Evolutionary conservation across 2,888 invertebrate genomes (phyloP), one percentile per base, ranked within the genome.

Genomic region (Torymus auratus): DNA sequence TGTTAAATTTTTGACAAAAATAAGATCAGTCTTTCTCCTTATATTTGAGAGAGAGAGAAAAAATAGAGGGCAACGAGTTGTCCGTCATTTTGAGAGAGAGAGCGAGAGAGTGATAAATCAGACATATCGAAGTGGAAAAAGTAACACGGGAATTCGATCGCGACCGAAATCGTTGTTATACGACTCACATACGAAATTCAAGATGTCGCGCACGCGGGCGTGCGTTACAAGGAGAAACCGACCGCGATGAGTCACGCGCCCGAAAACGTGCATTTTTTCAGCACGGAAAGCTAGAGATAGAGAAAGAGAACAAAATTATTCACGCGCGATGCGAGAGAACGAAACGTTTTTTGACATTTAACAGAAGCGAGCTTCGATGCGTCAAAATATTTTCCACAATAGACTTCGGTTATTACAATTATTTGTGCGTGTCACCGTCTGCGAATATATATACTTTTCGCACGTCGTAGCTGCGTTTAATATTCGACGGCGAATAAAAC

Each of bases 321-420:
- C 11, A 60, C 60, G 15, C 60, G 60, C 17, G n/a, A 60, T 17
- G 65, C 65, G 17, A 64, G 65, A 23, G 7, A 67, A 71, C 17
- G 61, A 61, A 41, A 7, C 41, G 41, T 41, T 41, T 41, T 41
- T 7, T 10, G 41, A 28, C 28, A 7, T 0, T 7, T 41, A 41
- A 41, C 7, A 41, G 7, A 41, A 41, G 41, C 41, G 7, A 41
- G 7, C 41, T 41, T 1, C 41, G 41, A 41, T 7, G 7, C 41
- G 41, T 41, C 41, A 41, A 41, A 41, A 41, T 41, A 41, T 41
- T 1, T 41, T 7, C 41, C 5, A 41, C 41, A 41, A 58, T 2
- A 68, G 68, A 68, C 62, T 69, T 76, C 78, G 61, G 74, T 80
- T 80, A 80, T 80, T 80, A 80, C 72, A 83, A 84, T 82, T 81